A percentile compares a stretch with the other conserved stretches of the same genome.
Evolutionary conservation across 2,113 vertebrate species (phyloP).

Genomic region (Micronycteris hirsuta): DNA sequence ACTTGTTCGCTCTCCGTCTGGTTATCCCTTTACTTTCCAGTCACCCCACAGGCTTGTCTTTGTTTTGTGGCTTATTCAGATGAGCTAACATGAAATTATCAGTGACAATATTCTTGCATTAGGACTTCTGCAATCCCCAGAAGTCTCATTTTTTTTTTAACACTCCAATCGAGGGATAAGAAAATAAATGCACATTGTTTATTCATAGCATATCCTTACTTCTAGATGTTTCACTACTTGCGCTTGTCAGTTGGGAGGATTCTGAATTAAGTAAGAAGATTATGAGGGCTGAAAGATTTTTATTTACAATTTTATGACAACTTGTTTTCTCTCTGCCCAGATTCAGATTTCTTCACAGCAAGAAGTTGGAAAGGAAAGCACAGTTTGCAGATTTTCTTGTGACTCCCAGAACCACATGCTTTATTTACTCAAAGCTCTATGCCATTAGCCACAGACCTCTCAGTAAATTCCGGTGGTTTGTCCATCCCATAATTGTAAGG

Average conservation of each 20-base stretch:
- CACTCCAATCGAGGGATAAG: neutral
- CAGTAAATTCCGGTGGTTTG: neutral
- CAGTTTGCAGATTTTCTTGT: neutral
- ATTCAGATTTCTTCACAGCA: neutral
- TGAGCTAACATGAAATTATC: neutral
- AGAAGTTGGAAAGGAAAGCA: neutral
- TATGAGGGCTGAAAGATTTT: neutral
- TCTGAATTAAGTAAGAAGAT: neutral
- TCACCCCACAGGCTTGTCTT: neutral
- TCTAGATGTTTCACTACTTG: constrained; percentile 7
- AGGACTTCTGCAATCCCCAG: neutral
- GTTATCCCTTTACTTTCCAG: neutral
- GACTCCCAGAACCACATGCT: neutral
- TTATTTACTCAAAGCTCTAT: constrained; percentile 28
- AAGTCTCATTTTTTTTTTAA: neutral
- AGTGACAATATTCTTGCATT: neutral
- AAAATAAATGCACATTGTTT: neutral
- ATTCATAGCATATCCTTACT: neutral
- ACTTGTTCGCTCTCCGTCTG: neutral
- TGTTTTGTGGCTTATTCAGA: neutral
- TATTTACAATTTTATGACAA: neutral
- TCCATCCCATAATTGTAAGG: neutral
- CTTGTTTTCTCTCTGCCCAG: neutral
- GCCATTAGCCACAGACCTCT: neutral
- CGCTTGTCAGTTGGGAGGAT: neutral